Percentiles rank a stretch among this genome's conserved stretches.
phyloP scores from a whole-genome alignment of 2,888 invertebrate species.

The Scaptomyza flava region DNA sequence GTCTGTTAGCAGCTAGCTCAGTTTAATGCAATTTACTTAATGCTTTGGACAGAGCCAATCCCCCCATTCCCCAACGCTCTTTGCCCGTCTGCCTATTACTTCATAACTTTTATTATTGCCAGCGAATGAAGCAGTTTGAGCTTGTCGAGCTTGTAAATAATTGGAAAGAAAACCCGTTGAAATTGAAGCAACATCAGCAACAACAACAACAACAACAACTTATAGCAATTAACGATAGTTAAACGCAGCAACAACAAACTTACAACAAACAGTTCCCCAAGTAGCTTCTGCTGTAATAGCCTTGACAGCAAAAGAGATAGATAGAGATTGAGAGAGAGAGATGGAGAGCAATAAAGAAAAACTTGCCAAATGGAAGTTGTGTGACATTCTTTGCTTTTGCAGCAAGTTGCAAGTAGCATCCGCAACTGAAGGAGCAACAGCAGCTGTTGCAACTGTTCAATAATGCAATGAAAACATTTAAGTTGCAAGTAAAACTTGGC shows the following conservation, averaged over 20 bases:
- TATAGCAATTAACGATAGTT: constrained; percentile 67
- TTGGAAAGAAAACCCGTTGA: constrained; percentile 70
- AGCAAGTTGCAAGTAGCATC: constrained; percentile 45
- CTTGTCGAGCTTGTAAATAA: constrained; percentile 52
- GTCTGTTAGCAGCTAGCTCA: constrained; percentile 13
- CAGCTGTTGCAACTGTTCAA: constrained; percentile 60
- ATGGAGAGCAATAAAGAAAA: constrained; percentile 9
- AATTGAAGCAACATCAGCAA: constrained; percentile 52
- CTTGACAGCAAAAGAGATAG: constrained; percentile 55
- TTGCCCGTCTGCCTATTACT: constrained; percentile 53
- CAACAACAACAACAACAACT: constrained; percentile 16
- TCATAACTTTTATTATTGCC: constrained; percentile 72
- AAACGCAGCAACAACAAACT: constrained; percentile 30
- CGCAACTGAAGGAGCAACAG: constrained; percentile 21
- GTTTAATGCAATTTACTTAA: constrained; percentile 65
- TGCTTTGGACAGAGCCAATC: constrained; percentile 23
- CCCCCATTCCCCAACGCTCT: background rate
- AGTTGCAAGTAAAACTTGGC: constrained; percentile 51
- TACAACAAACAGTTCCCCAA: constrained; percentile 17
- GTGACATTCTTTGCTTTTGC: constrained; percentile 60
- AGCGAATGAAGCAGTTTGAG: constrained; percentile 69
- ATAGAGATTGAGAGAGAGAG: constrained; percentile 1
- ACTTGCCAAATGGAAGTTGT: constrained; percentile 44
- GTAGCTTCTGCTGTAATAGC: constrained; percentile 50
- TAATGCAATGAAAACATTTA: constrained; percentile 77